Percentiles rank a stretch among this genome's conserved stretches.
These are phyloP conservation scores for Chaetops frenatus DNA, from an alignment of 2,113 vertebrate genomes.

Conservation along the genomic window DNA sequence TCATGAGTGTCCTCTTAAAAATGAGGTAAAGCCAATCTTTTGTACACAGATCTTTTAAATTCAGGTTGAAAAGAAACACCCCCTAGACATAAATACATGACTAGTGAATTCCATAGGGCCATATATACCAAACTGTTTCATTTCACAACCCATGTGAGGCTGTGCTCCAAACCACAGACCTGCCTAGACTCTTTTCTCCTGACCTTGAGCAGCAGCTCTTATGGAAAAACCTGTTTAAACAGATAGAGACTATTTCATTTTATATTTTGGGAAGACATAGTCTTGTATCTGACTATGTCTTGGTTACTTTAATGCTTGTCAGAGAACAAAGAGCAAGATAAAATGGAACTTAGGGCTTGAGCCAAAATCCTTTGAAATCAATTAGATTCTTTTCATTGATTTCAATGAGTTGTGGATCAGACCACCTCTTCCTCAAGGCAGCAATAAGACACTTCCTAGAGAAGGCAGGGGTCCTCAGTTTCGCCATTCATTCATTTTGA, in stretches of 20 bases:
- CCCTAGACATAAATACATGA: not conserved
- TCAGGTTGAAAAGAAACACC: not conserved
- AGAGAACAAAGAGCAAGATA: constrained; percentile 32
- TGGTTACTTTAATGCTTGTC: constrained; percentile 24
- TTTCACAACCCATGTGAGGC: not conserved
- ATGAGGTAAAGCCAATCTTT: not conserved
- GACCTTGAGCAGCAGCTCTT: not conserved
- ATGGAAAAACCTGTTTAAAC: not conserved
- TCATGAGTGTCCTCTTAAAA: not conserved
- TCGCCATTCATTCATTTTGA: constrained; percentile 21
- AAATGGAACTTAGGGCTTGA: constrained; percentile 22
- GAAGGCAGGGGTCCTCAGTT: constrained; percentile 25
- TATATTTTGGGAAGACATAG: not conserved
- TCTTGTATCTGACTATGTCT: not conserved
- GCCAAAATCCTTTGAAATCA: constrained; percentile 48
- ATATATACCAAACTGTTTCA: not conserved
- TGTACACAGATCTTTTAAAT: not conserved
- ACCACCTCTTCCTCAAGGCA: constrained; percentile 34
- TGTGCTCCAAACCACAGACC: not conserved
- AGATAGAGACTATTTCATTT: not conserved
- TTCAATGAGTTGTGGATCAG: constrained; percentile 48
- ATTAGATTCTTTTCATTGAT: constrained; percentile 42
- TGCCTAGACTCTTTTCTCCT: not conserved
- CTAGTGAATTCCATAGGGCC: not conserved
- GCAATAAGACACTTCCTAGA: constrained; percentile 39